Percentiles rank a stretch among this genome's conserved stretches.
Conservation (phyloP, 2,797 vertebrate genomes). For the Cossypha heuglini region DNA sequence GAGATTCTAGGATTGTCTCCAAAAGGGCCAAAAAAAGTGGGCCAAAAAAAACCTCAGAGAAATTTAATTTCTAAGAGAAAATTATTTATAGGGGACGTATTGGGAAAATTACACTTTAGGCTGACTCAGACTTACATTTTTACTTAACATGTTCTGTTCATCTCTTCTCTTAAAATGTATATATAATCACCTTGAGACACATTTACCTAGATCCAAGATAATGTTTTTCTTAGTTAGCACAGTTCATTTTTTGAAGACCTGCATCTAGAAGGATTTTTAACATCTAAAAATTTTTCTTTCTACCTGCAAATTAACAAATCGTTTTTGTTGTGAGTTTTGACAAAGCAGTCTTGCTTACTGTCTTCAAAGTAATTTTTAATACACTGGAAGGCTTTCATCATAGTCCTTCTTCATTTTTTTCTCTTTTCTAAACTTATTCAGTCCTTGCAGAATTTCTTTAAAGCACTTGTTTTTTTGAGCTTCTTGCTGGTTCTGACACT, state of each 20-base stretch:
- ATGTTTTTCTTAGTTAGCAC: neutral
- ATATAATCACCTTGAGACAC: neutral
- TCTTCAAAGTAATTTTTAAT: neutral
- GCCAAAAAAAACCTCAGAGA: fast-evolving
- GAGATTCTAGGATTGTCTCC: neutral
- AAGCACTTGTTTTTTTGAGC: neutral
- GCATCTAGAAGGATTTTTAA: neutral
- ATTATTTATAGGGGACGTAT: neutral
- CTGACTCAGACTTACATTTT: neutral
- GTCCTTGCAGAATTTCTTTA: neutral
- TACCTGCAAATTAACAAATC: neutral
- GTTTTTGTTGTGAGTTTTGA: neutral
- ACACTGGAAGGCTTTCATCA: neutral
- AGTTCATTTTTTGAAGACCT: neutral
- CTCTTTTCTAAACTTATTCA: neutral
- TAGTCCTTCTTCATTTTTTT: neutral
- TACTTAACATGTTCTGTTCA: neutral
- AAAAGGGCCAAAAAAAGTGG: neutral
- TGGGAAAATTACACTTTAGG: neutral
- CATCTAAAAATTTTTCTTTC: neutral
- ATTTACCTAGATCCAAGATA: neutral
- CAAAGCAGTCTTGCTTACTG: neutral
- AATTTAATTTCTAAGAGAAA: neutral
- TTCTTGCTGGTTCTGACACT: neutral
- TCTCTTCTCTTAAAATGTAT: neutral